Base-by-base conservation (phyloP, 2,888 invertebrate species). In the Mactromeris polynyma region DNA sequence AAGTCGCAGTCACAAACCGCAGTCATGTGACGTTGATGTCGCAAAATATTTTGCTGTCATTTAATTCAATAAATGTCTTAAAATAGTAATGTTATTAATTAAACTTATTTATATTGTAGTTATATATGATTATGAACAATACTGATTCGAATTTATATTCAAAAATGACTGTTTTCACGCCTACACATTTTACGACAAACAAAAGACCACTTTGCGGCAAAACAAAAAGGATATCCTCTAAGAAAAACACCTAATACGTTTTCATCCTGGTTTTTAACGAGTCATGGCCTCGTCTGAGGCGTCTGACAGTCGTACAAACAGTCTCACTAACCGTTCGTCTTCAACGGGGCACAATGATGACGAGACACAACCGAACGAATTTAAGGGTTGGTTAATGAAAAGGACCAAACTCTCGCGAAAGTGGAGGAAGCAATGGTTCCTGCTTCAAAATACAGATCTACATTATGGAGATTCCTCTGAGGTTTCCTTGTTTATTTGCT, bases 371-470 rank as follows among this genome's bases (percentile, higher is more conserved):
- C 91, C 93, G n/a, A 93, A 91, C 69, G 94, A 95, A 90, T 86
- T 94, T n/a, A 94, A 94, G 83, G 96, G 96, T 2, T 96, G 96
- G 95, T 92, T 96, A 21, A 94, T 95, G 94, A 96, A 96, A 89
- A 92, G 96, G 80, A 94, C 95, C 14, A 94, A 95, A 79, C 86
- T 96, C 83, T 95, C 96, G 0, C 94, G 95, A 87, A 96, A 96
- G 91, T 96, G 96, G 96, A 95, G 95, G 90, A 95, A 93, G 85
- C 95, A 96, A 77, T 96, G 96, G 96, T 96, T 96, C 88, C 89
- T 95, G 33, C 91, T 96, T 90, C 95, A 95, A 91, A 96, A 94
- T 85, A 95, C 95, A 73, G 94, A 94, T 86, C 93, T 96, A 40
- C 93, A 93, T 81, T 96, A 96, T 92, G 96, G 96, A 42, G 93